Percentiles rank a stretch among this genome's conserved stretches.
Conservation (phyloP, 1,140 invertebrate genomes). For the Semibalanus balanoides region DNA sequence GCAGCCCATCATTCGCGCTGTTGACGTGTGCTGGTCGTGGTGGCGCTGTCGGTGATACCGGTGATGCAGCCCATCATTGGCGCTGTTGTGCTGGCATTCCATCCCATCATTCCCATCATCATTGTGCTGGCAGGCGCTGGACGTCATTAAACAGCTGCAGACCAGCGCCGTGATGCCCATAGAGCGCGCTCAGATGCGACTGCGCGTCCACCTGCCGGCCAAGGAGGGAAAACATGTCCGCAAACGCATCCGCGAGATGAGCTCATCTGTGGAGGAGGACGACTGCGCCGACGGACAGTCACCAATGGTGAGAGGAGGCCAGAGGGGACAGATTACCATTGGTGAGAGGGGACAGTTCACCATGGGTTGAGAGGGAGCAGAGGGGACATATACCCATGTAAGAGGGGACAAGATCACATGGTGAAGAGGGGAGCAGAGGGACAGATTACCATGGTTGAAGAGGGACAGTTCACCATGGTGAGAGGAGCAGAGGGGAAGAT, state of each 20-base stretch:
- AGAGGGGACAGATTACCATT: slow-evolving; percentile 54
- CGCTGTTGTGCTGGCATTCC: too few species aligned
- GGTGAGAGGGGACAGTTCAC: neutral
- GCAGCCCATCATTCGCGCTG: too few species aligned
- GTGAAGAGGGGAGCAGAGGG: slow-evolving; percentile 47
- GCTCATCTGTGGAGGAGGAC: slow-evolving; percentile 6
- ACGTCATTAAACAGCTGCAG: slow-evolving; percentile 82
- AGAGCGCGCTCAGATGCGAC: slow-evolving; percentile 88
- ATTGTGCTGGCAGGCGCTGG: slow-evolving; percentile 45
- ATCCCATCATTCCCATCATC: too few species aligned
- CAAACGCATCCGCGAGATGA: slow-evolving; percentile 38
- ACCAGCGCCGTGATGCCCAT: slow-evolving; percentile 56
- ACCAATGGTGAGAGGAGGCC: slow-evolving; percentile 43
- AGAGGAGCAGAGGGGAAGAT: too few species aligned
- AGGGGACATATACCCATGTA: too few species aligned
- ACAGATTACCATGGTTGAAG: slow-evolving; percentile 39
- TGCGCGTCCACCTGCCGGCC: slow-evolving; percentile 54
- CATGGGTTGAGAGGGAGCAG: too few species aligned
- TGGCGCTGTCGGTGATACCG: too few species aligned
- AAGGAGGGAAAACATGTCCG: slow-evolving; percentile 66
- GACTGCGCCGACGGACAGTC: slow-evolving; percentile 27
- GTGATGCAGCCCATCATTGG: too few species aligned
- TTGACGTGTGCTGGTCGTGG: too few species aligned
- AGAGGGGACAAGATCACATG: too few species aligned
- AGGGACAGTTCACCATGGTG: slow-evolving; percentile 45